Conservation (phyloP, 64 coral and sea anemone species). For the Porites lutea region DNA sequence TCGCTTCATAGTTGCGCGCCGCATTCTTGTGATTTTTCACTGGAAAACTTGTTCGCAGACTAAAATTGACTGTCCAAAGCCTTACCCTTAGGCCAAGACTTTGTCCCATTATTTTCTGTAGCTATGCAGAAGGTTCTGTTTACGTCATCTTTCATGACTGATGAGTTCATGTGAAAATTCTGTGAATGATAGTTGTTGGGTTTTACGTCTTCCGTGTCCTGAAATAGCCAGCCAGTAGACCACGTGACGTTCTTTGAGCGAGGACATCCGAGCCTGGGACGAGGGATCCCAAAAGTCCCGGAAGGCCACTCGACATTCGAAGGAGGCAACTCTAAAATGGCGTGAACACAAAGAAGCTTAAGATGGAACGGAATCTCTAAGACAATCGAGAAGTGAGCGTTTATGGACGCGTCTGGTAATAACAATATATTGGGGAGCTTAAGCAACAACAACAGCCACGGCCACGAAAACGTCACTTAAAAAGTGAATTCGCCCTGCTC, state of each 20-base stretch:
- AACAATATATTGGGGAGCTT: no score
- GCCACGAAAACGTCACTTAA: no score
- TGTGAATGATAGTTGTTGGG: not conserved
- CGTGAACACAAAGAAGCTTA: not conserved
- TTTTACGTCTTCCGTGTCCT: conserved; percentile 51
- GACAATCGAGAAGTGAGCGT: no score
- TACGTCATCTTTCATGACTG: not conserved
- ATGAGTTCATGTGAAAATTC: conserved; percentile 44
- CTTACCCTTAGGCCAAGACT: conserved; percentile 49
- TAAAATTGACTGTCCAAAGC: no score
- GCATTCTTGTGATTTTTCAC: no score
- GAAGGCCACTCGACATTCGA: conserved; percentile 12
- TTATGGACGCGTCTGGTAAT: no score
- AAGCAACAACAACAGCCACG: no score
- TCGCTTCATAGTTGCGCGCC: no score
- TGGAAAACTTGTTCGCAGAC: no score
- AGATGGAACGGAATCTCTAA: no score
- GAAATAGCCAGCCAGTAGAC: conserved; percentile 54
- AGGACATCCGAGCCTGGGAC: conserved; percentile 45
- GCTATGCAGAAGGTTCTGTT: conserved; percentile 58
- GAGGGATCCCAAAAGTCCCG: conserved; percentile 45
- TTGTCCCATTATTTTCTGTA: not conserved
- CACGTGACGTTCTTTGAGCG: not conserved
- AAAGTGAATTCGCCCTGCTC: no score
- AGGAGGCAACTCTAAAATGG: not conserved